Evolutionary conservation across 1,140 invertebrate species (phyloP), one percentile per base, ranked within the genome.

Genomic region (Argopecten irradians): DNA sequence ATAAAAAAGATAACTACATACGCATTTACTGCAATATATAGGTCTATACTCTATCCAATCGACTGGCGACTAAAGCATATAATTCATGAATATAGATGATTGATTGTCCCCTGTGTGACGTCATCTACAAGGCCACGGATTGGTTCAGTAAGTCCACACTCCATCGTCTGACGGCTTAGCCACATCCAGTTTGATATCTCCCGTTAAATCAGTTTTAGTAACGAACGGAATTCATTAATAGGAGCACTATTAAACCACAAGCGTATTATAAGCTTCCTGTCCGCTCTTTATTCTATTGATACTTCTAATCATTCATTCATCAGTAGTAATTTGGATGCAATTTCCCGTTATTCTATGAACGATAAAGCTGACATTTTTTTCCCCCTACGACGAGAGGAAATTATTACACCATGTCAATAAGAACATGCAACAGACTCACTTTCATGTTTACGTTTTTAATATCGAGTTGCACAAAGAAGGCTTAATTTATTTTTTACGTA

Each of bases 181-280:
- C 36, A 3, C 28, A 71, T 71, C n/a, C 7, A 71, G n/a, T n/a
- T 71, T 16, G 1, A 55, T 22, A 71, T 71, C 55, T 71, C 28
- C 28, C 28, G 16, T 71, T 11, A 28, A n/a, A 71, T 71, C 19
- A n/a, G 5, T 71, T 71, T 71, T 16, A 71, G n/a, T 16, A 71
- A 71, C n/a, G 55, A 71, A 71, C 55, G 55, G n/a, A n/a, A 71
- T 71, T 71, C 55, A 71, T 71, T 71, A 71, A 71, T 28, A 16
- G 55, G 8, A 3, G 55, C 19, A 71, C 55, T 71, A 71, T 71
- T 0, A 71, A 71, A 28, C 28, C 22, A 71, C n/a, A n/a, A 7
- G 3, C 55, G 55, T 28, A 71, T 71, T 71, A 71, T 71, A 28
- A n/a, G 16, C 55, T 71, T 71, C 55, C 55, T n/a, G 55, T 71